phyloP scores from a whole-genome alignment of 1,140 invertebrate genomes.

The Idris sp. region DNA sequence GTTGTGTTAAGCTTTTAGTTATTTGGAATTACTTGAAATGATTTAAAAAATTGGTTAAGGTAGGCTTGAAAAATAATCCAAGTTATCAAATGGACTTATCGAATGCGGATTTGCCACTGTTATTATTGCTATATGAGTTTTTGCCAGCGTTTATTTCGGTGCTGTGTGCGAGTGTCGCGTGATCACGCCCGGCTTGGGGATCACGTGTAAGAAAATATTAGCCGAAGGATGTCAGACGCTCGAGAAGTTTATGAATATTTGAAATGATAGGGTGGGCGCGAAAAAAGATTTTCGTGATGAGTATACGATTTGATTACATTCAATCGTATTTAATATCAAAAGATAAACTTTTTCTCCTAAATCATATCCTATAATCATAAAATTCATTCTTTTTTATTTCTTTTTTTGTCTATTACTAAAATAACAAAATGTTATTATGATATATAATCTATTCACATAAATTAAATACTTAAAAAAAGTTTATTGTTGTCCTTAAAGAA shows the following conservation, averaged over 20 bases:
- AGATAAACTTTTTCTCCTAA: too few species aligned
- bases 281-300: constrained; percentile 32
- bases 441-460: too few species aligned
- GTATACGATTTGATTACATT: constrained; percentile 36
- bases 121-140: constrained; percentile 40
- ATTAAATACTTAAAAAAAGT: too few species aligned
- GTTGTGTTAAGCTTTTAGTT: too few species aligned
- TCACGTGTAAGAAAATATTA: constrained; percentile 48
- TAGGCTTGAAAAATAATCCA: too few species aligned
- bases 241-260: constrained; percentile 45
- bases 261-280: constrained; percentile 40
- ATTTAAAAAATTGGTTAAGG: too few species aligned
- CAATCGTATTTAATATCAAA: background rate
- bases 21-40: too few species aligned
- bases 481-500: too few species aligned
- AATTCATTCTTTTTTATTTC: too few species aligned
- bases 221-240: constrained; percentile 23
- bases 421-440: too few species aligned
- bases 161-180: constrained; percentile 39
- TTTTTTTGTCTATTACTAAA: too few species aligned
- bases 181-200: constrained; percentile 33
- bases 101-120: constrained; percentile 12
- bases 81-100: constrained; percentile 14
- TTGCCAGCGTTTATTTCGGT: constrained; percentile 1
- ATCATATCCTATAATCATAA: too few species aligned